phyloP scores from a whole-genome alignment of 2,888 invertebrate genomes.

The Nasonovia ribisnigri region DNA sequence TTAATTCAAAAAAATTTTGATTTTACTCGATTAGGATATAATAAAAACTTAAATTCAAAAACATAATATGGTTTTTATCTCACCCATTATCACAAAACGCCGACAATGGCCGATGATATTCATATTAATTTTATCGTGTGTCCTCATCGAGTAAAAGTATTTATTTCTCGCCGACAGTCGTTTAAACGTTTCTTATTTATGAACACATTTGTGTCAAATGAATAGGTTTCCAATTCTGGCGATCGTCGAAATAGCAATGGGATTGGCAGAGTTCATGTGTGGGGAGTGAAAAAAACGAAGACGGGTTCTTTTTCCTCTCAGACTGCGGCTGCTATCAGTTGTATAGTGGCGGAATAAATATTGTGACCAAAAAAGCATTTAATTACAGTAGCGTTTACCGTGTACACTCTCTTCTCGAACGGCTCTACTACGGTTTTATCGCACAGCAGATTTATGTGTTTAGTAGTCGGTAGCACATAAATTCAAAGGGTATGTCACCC shows the following conservation, averaged over 20 bases:
- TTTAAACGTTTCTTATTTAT: slow-evolving; percentile 43
- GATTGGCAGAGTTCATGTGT: slow-evolving; percentile 15
- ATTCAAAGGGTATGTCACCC: slow-evolving; percentile 42
- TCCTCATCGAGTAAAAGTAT: not conserved
- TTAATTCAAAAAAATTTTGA: not conserved
- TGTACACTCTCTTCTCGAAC: slow-evolving; percentile 21
- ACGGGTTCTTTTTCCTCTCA: not conserved
- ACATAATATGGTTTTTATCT: not conserved
- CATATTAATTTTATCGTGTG: slow-evolving; percentile 6
- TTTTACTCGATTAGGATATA: not conserved
- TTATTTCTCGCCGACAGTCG: not conserved
- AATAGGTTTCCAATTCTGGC: slow-evolving; percentile 29
- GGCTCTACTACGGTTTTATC: slow-evolving; percentile 47
- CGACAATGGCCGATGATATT: not conserved
- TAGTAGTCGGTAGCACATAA: slow-evolving; percentile 55
- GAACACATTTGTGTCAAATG: slow-evolving; percentile 34
- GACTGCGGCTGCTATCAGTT: slow-evolving; percentile 12
- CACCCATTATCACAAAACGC: not conserved
- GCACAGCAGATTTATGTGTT: slow-evolving; percentile 57
- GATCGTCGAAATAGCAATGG: slow-evolving; percentile 21
- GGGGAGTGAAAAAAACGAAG: not conserved
- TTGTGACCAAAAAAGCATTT: slow-evolving; percentile 52
- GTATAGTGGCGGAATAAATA: not conserved
- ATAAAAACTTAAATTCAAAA: not conserved
- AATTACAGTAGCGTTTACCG: slow-evolving; percentile 57